Evolutionary conservation across 2,888 invertebrate genomes (phyloP), one percentile per base, ranked within the genome.

Genomic region (Lapara coniferarum): DNA sequence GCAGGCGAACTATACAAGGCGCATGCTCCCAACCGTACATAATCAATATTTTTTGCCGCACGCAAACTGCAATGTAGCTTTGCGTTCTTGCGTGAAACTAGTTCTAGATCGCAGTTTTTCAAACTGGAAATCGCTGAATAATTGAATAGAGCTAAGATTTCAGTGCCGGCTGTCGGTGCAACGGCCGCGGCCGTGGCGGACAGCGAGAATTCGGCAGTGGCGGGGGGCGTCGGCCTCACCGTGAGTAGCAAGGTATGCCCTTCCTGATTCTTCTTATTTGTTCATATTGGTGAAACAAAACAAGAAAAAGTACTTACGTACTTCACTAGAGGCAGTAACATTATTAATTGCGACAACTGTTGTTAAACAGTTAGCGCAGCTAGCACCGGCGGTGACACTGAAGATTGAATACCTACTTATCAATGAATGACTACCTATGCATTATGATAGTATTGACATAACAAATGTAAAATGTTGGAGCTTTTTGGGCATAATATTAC

Each of bases 191-290:
- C 90, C 89, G 89, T 91, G 92, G 92, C 88, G 89, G 92, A 92
- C 80, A 85, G 87, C 75, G 93, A 92, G 80, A 85, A 83, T 77
- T 81, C 89, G 68, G 84, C 85, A 75, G 85, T 85, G 82, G 85
- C 91, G 92, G 92, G 88, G 84, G 92, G 92, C 91, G 90, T 88
- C 83, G 89, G 93, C 92, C 93, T 93, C 92, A 81, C 92, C 93
- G 93, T 93, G 93, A 90, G 87, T 86, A 93, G 91, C 84, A 93
- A 93, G 91, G 93, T 91, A 82, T 73, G 73, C 8, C 49, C 25
- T 25, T 46, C 44, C 44, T 0, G 4, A 19, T 52, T 67, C 16
- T 30, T 44, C 25, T 2, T 25, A 1, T 25, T 25, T 25, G 25
- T 25, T 25, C 25, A 25, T 25, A 25, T 25, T 37, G 8, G 37